These are phyloP conservation scores for Echinarachnius parma DNA, from an alignment of 53 echinoderm and acorn worm genomes.

Conservation along the genomic window DNA sequence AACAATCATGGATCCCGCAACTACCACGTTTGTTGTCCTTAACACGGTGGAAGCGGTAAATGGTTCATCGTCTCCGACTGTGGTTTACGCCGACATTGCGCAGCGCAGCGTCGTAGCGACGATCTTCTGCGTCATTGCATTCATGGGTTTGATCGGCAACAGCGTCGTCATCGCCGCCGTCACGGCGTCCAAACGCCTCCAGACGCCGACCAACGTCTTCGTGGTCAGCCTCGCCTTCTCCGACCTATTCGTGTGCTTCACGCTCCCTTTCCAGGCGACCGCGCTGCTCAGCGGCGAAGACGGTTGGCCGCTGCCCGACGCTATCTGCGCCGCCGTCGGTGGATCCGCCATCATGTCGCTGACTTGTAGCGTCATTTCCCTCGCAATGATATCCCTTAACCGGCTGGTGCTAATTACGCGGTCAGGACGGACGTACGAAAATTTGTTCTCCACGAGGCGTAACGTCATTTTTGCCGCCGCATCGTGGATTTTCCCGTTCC, in stretches of 20 bases:
- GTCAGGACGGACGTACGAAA: slow-evolving; percentile 8
- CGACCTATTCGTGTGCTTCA: slow-evolving; percentile 18
- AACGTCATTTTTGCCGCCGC: slow-evolving; percentile 2
- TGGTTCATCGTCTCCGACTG: too few relatives aligned
- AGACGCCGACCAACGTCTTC: slow-evolving; percentile 17
- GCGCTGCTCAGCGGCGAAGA: slow-evolving; percentile 4
- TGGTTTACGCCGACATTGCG: too few relatives aligned
- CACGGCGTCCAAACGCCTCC: slow-evolving; percentile 22
- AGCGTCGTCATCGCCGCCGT: slow-evolving; percentile 26
- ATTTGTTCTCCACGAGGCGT: slow-evolving; percentile 3
- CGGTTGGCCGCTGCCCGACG: slow-evolving; percentile 18
- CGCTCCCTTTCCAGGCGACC: slow-evolving; percentile 25
- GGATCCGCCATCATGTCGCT: not conserved
- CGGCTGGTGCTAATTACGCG: slow-evolving; percentile 27
- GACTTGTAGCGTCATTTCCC: slow-evolving; percentile 11
- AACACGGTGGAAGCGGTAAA: too few relatives aligned
- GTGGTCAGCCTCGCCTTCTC: slow-evolving; percentile 22
- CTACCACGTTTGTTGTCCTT: too few relatives aligned
- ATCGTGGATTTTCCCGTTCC: slow-evolving; percentile 18
- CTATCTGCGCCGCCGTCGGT: slow-evolving; percentile 21
- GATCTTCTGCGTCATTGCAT: slow-evolving; percentile 29
- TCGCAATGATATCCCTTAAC: slow-evolving; percentile 10
- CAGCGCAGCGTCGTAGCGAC: slow-evolving; percentile 12
- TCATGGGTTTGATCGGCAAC: slow-evolving; percentile 13
- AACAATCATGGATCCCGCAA: too few relatives aligned